Evolutionary conservation across 2,888 invertebrate genomes (phyloP), one percentile per base, ranked within the genome.

Genomic region (Apamea anceps): DNA sequence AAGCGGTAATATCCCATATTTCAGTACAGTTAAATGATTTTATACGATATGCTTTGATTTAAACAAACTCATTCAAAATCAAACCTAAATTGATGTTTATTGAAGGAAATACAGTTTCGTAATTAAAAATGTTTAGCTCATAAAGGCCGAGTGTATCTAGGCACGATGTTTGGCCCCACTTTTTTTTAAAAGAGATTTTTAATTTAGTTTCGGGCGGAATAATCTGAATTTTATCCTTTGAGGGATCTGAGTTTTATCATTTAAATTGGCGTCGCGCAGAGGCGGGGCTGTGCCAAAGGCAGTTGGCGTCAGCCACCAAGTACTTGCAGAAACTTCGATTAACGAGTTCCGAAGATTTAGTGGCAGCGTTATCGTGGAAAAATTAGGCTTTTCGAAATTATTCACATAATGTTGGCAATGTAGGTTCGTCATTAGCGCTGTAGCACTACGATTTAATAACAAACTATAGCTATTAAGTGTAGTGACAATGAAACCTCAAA

Each of bases 271-370:
- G 92, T 91, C 91, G 93, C 91, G 91, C 91, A 90, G 92, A 94
- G 92, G 92, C 92, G 94, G 86, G 91, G 85, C 90, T 87, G 94
- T 96, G 96, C 95, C 96, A 96, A 94, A 94, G 95, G 94, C 96
- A 96, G 95, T 95, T 94, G 95, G 95, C 95, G 95, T 94, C 95
- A 94, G 93, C 93, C 90, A 89, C 91, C 92, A 93, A 95, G 94
- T 94, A 94, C 95, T 95, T 94, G 93, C 92, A 93, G 93, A 95
- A 96, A 96, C 92, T 96, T 96, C 95, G 95, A 96, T 96, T 96
- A 96, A 96, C 95, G 96, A 96, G 95, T 95, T 95, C 92, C 87
- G 90, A 95, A 96, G 96, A 96, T 96, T 96, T 96, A 96, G 95
- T 96, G 92, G 92, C 87, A 88, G 91, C 91, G 94, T 95, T 95